phyloP scores from a whole-genome alignment of 2,113 vertebrate genomes.

The Semnopithecus entellus region DNA sequence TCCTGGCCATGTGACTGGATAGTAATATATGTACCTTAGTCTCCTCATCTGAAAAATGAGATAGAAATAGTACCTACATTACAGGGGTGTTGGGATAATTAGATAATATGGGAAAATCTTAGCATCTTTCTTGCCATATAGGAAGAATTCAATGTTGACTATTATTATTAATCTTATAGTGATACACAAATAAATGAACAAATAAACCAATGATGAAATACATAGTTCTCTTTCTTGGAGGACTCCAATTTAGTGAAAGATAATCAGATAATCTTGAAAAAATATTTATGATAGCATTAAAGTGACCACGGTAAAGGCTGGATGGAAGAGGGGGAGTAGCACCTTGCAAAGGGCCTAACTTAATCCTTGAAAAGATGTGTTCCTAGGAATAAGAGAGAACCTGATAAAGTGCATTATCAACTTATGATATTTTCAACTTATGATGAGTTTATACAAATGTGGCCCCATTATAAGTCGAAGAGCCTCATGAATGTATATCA shows the following conservation, averaged over 20 bases:
- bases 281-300: neutral
- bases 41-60: neutral
- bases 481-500: neutral
- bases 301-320: neutral
- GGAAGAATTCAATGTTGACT: neutral
- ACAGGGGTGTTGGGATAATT: neutral
- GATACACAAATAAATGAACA: neutral
- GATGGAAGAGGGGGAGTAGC: neutral
- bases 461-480: neutral
- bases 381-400: neutral
- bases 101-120: neutral
- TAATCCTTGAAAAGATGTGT: neutral
- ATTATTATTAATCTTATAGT: neutral
- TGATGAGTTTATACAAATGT: neutral
- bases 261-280: conserved; percentile 7
- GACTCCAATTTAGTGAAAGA: neutral
- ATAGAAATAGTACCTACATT: neutral
- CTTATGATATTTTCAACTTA: neutral
- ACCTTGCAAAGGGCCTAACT: neutral
- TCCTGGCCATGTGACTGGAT: neutral
- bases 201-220: neutral
- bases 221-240: neutral
- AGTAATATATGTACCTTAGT: neutral
- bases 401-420: neutral
- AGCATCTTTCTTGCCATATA: neutral